Evolutionary conservation across 2,113 vertebrate species (phyloP).

Genomic region (Dermatemys mawii): DNA sequence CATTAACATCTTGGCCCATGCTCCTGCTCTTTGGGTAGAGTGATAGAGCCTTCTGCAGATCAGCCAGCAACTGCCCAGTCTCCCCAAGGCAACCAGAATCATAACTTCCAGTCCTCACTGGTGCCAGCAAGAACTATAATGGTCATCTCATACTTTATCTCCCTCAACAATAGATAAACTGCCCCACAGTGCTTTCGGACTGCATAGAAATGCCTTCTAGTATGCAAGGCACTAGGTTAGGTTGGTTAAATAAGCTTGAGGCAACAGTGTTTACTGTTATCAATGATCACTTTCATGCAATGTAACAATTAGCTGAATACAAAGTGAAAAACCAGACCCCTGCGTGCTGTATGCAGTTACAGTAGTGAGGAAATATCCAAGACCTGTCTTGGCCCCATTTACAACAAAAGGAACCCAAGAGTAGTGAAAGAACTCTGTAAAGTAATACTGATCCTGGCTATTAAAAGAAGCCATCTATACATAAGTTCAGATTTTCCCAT

Average conservation of each 20-base stretch:
- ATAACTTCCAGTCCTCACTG: not conserved
- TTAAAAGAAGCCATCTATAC: not conserved
- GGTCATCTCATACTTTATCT: not conserved
- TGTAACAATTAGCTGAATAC: not conserved
- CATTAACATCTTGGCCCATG: not conserved
- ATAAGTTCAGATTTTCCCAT: not conserved
- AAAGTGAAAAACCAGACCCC: not conserved
- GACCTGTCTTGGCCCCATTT: not conserved
- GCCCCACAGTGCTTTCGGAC: not conserved
- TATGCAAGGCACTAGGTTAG: not conserved
- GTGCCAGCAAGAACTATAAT: not conserved
- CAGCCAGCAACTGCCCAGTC: not conserved
- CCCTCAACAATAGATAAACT: not conserved
- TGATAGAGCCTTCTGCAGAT: not conserved
- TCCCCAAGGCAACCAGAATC: not conserved
- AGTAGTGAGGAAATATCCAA: not conserved
- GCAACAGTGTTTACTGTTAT: too few species aligned
- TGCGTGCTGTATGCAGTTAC: not conserved
- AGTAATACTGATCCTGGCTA: not conserved
- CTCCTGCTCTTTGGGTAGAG: not conserved
- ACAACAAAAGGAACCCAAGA: not conserved
- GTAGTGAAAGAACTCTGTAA: not conserved
- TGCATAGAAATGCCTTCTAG: not conserved
- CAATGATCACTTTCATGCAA: not conserved
- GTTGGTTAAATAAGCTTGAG: not conserved